Evolutionary conservation across 2,888 invertebrate genomes (phyloP).

Genomic region (Calameuta idolon): DNA sequence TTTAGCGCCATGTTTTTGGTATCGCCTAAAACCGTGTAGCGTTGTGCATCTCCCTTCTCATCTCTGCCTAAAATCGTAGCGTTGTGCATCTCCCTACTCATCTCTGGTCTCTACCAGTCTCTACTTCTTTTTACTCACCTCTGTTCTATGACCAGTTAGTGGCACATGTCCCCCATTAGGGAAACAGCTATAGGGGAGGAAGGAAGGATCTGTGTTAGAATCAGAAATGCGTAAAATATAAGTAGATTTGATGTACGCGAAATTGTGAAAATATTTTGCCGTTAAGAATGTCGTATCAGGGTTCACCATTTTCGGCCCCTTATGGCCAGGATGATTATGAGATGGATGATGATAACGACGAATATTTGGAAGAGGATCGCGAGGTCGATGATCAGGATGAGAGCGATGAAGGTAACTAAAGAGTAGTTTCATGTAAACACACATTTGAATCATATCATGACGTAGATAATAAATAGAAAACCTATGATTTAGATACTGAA

Average conservation of each 20-base stretch:
- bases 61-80: no score
- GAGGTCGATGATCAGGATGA: conserved; percentile 75
- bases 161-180: no score
- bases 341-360: conserved; percentile 79
- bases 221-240: not conserved
- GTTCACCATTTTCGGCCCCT: conserved; percentile 75
- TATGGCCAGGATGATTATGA: conserved; percentile 79
- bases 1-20: no score
- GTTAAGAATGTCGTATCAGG: conserved; percentile 73
- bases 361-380: conserved; percentile 77
- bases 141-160: no score
- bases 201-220: no score
- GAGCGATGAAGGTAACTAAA: conserved; percentile 70
- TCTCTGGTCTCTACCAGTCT: no score
- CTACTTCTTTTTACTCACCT: no score
- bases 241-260: not conserved
- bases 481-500: conserved; percentile 80
- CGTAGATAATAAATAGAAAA: conserved; percentile 10
- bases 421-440: conserved; percentile 9
- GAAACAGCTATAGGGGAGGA: no score
- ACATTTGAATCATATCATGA: conserved; percentile 1
- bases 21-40: no score
- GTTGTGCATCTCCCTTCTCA: no score
- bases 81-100: no score
- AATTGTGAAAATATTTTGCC: not conserved